Evolutionary conservation across 2,888 invertebrate species (phyloP).

Genomic region (Nematopogon swammerdamellus): DNA sequence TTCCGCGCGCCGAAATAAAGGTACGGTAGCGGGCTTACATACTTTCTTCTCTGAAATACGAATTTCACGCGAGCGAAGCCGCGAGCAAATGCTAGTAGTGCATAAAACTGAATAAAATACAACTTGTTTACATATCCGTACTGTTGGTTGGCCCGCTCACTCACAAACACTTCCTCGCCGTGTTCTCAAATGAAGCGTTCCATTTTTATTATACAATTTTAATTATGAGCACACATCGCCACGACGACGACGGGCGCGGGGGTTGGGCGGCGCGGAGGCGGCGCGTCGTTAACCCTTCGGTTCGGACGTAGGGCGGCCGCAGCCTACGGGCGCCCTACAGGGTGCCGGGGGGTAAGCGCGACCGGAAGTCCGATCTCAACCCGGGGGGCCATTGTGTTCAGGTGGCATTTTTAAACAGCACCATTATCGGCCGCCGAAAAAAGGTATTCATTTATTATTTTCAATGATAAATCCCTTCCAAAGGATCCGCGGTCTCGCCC

Average conservation of each 20-base stretch:
- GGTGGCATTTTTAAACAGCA: conserved; percentile 15
- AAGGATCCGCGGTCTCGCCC: conserved; percentile 26
- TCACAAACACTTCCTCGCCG: too few species aligned
- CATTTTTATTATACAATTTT: background rate
- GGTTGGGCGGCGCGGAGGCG: too few species aligned
- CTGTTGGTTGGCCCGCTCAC: too few species aligned
- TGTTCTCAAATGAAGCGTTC: background rate
- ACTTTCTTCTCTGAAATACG: too few species aligned
- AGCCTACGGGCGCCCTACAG: background rate
- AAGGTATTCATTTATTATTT: conserved; percentile 28
- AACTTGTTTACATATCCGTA: too few species aligned
- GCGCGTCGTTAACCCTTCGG: background rate
- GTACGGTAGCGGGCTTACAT: too few species aligned
- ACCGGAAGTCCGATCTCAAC: background rate
- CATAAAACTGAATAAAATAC: too few species aligned
- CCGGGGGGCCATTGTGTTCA: conserved; percentile 12
- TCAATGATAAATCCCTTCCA: conserved; percentile 31
- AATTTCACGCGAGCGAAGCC: too few species aligned
- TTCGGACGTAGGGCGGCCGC: background rate
- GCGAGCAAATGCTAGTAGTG: too few species aligned
- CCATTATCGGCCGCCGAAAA: conserved; percentile 24
- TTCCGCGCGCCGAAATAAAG: too few species aligned
- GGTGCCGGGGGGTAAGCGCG: background rate
- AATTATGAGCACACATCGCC: background rate
- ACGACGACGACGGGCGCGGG: too few species aligned